Evolutionary conservation across 1,140 invertebrate genomes (phyloP).

Genomic region (Ceratoteleas bidentatus): DNA sequence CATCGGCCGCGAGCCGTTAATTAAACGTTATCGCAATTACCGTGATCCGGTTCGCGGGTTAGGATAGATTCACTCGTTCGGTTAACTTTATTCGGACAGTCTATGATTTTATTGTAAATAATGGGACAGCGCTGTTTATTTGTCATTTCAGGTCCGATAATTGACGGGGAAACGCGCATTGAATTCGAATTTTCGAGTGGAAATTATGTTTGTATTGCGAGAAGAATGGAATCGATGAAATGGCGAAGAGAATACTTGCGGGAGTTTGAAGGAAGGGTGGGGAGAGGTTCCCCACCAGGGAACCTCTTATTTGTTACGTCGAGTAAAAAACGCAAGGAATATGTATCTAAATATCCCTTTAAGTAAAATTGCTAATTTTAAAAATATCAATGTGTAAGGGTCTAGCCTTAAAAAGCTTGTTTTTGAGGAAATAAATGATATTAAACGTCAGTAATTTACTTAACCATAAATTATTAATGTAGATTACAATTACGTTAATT

Average conservation of each 20-base stretch:
- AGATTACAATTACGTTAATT: no score
- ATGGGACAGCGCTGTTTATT: background rate
- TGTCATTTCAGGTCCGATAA: background rate
- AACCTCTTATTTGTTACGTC: no score
- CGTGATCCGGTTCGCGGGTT: background rate
- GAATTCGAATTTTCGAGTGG: background rate
- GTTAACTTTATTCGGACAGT: background rate
- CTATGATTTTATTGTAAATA: background rate
- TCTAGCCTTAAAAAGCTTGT: no score
- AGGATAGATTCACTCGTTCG: background rate
- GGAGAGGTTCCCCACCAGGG: background rate
- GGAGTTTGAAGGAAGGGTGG: background rate
- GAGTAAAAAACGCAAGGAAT: no score
- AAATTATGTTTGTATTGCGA: background rate
- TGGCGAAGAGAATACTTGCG: background rate
- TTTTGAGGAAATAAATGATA: no score
- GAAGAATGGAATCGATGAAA: no score
- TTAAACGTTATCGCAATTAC: slow-evolving; percentile 31
- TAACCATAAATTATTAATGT: no score
- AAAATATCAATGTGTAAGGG: no score
- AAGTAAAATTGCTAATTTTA: no score
- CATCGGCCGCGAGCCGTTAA: slow-evolving; percentile 16
- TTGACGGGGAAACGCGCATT: background rate
- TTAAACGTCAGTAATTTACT: no score
- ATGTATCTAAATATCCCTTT: no score